Percentiles rank a stretch among this genome's conserved stretches.
phyloP scores from a whole-genome alignment of 2,113 vertebrate species.

The Meles meles region DNA sequence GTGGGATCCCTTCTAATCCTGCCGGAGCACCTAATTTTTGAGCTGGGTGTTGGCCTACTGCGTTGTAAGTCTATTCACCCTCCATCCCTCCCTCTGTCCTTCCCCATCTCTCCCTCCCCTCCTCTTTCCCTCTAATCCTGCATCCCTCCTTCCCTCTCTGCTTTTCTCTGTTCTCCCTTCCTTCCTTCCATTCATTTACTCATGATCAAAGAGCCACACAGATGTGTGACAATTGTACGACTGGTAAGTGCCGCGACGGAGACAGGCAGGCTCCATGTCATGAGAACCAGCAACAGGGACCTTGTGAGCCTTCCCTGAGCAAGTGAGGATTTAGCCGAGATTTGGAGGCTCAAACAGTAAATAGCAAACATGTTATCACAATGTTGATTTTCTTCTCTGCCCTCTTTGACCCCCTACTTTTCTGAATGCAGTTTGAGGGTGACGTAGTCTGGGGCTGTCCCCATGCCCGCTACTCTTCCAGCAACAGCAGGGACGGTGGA shows the following conservation, averaged over 20 bases:
- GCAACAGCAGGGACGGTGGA: neutral
- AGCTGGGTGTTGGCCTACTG: neutral
- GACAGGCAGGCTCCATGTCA: rapidly evolving
- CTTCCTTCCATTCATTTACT: neutral
- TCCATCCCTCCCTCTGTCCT: neutral
- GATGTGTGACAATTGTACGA: neutral
- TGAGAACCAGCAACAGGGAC: neutral
- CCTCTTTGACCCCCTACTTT: too few relatives aligned
- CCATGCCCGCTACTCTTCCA: neutral
- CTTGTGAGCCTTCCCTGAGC: neutral
- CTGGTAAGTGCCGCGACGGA: neutral
- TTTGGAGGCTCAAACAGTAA: neutral
- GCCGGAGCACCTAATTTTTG: too few relatives aligned
- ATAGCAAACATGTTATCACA: neutral
- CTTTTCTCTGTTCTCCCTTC: too few relatives aligned
- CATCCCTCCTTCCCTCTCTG: neutral
- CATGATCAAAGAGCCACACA: neutral
- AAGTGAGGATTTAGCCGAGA: neutral
- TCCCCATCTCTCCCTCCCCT: neutral
- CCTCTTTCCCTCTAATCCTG: too few relatives aligned
- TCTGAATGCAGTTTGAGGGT: neutral
- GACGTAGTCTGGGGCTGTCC: neutral
- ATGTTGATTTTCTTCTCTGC: too few relatives aligned
- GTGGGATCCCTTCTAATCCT: rapidly evolving
- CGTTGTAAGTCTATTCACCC: rapidly evolving